phyloP scores from a whole-genome alignment of 2,797 vertebrate species.

The Acanthopagrus latus region DNA sequence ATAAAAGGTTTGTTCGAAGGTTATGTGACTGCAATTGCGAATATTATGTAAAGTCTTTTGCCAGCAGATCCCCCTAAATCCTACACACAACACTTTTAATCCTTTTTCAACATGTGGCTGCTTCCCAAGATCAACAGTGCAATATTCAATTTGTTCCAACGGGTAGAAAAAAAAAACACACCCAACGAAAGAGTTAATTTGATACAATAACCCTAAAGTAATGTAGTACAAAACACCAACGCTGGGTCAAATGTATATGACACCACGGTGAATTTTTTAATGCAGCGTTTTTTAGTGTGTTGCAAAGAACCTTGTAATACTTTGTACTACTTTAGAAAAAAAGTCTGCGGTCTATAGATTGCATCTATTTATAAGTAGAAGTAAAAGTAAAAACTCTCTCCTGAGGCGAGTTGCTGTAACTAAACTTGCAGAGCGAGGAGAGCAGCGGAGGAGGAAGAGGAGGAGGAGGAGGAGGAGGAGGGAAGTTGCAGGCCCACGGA shows the following conservation, averaged over 20 bases:
- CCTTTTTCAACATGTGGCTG: neutral
- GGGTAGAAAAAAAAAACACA: too few relatives aligned
- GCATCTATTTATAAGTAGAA: neutral
- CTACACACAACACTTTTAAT: neutral
- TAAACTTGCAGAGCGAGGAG: slow-evolving; percentile 34
- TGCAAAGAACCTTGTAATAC: neutral
- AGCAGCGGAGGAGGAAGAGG: slow-evolving; percentile 2
- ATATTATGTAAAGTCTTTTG: too few relatives aligned
- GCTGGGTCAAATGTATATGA: neutral
- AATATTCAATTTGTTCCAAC: too few relatives aligned
- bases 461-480: neutral
- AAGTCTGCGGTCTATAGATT: too few relatives aligned
- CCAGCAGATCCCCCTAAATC: too few relatives aligned
- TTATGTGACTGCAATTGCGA: too few relatives aligned
- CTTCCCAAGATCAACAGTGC: too few relatives aligned
- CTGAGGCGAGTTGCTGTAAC: slow-evolving; percentile 14
- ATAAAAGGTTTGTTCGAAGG: too few relatives aligned
- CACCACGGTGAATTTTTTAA: neutral
- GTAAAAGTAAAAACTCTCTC: neutral
- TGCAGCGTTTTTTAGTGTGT: too few relatives aligned
- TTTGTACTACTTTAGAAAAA: too few relatives aligned
- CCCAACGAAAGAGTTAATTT: too few relatives aligned
- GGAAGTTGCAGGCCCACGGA: slow-evolving; percentile 38
- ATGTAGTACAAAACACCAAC: neutral
- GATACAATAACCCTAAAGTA: neutral